Evolutionary conservation across 2,797 vertebrate genomes (phyloP), one percentile per base, ranked within the genome.

Genomic region (Coranthus polyacanthus): DNA sequence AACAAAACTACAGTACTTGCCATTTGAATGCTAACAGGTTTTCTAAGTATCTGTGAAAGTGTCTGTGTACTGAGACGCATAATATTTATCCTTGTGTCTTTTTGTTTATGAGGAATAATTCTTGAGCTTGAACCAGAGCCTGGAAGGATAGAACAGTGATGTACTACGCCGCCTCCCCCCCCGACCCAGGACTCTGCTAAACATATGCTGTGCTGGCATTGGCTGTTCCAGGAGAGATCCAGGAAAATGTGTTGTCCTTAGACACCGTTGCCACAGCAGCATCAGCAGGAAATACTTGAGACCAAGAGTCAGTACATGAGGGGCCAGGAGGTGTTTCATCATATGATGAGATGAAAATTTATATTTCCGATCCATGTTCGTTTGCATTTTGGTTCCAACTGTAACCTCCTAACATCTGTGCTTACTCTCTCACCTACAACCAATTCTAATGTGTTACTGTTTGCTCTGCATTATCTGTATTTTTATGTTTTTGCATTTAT

Each of bases 211-310:
- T 22, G 21, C 79, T 87, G 86, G 86, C 86, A 80, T 46, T 12
- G 44, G 57, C 63, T 73, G 71, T 54, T 82, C 60, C 37, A 59
- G 41, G 37, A 41, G 63, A 75, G 68, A 77, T 80, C 78, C 82
- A 88, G 65, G 57, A 82, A 77, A 78, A 60, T 2, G 42, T 93
- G 87, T 89, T 93, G 82, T 92, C 83, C 86, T 89, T 92, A 72
- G 90, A 92, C 73, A 93, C 91, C 2, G 90, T 92, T 91, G 82
- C 90, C 83, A 92, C 88, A 93, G 88, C 92, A 92, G 72, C 75
- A 81, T 86, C 78, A 71, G 79, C 55, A 81, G 89, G 83, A 89
- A 84, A 85, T 83, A 74, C 75, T 86, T 79, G 39, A 82, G 81
- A 68, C 51, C 5, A 49, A 70, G 77, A 82, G 79, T 88, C 82